Base-by-base conservation (phyloP, 2,797 vertebrate genomes). In the Sarcophilus harrisii region DNA sequence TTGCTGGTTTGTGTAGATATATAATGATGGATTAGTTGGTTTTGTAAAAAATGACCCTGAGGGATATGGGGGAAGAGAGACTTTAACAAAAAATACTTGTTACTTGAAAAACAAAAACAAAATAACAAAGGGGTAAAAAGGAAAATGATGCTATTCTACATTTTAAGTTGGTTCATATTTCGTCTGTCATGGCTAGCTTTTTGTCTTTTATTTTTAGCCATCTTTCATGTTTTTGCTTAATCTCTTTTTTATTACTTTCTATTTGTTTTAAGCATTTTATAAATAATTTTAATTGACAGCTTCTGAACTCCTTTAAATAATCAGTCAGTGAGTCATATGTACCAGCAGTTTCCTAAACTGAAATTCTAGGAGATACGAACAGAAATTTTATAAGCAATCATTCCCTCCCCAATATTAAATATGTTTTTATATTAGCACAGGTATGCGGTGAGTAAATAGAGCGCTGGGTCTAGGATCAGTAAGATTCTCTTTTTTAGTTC, bases 271-370 rank as follows among this genome's bases (percentile, higher is more conserved):
- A 30, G 95, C 54, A 60, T 16, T 0, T n/a, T 89, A 52, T 66
- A 57, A 87, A 54, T 59, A 66, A 1, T 13, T 38, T 12, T 95
- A 55, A 91, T 91, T 18, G 28, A n/a, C 52, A 92, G 30, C 57
- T 92, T 24, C 16, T 62, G 92, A 81, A 11, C 55, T 81, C 52
- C n/a, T 28, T 54, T 91, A 96, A 60, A 94, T 58, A 21, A 87
- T 87, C n/a, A 81, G 66, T 45, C 18, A 45, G n/a, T 45, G 66
- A 81, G 66, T 45, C n/a, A 24, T 8, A 38, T 24, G 9, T 1
- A 10, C 18, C n/a, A 24, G 16, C 66, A 24, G 0, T 81, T 81
- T 81, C 66, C n/a, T 18, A 81, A 81, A 81, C n/a, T 38, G 66
- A 73, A 49, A 87, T 87, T 87, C 73, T 73, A 45, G 38, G 21